Evolutionary conservation across 2,113 vertebrate genomes (phyloP), one percentile per base, ranked within the genome.

Genomic region (Vidua chalybeata): DNA sequence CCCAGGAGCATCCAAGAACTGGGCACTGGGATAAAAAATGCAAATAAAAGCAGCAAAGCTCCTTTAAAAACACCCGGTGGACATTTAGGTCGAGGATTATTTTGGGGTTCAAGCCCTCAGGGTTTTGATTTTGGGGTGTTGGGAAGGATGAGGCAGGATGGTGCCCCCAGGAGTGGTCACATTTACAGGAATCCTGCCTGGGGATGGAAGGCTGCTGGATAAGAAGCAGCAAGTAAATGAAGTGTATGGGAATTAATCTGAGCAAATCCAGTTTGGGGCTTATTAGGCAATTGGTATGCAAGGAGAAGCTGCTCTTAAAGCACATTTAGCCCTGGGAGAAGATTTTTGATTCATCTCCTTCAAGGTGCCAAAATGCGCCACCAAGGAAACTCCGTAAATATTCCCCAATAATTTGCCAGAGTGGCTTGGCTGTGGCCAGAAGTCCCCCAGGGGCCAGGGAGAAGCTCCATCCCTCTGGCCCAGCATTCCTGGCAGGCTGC

Each of bases 241-340:
- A 68, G 59, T 52, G 37, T 16, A 33, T 9, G 49, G 85, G 87
- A 96, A 96, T 91, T 87, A 95, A 94, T 84, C 69, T 77, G 73
- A 94, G 82, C 72, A 91, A 93, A 96, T 83, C 94, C 87, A 89
- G 87, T 89, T 89, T 86, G 74, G 56, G 66, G 84, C 27, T 94
- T 89, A 85, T 89, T 94, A 90, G 59, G 43, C 78, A 74, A 91
- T 92, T 91, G 87, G 30, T 86, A 93, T 89, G 88, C 89, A 81
- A 90, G 80, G 41, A 64, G 28, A 64, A 66, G 49, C 46, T 90
- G 54, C 4, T 41, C 69, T 82, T 79, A 77, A 79, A 91, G 78
- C 5, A 3, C 86, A 31, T 84, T 91, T 87, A 94, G 66, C 56
- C 49, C 37, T 24, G 18, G 2, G 12, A 82, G 56, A 8, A 71